Percentiles rank a stretch among this genome's conserved stretches.
phyloP scores from a whole-genome alignment of 1,140 invertebrate genomes.

The Heliconius nattereri region DNA sequence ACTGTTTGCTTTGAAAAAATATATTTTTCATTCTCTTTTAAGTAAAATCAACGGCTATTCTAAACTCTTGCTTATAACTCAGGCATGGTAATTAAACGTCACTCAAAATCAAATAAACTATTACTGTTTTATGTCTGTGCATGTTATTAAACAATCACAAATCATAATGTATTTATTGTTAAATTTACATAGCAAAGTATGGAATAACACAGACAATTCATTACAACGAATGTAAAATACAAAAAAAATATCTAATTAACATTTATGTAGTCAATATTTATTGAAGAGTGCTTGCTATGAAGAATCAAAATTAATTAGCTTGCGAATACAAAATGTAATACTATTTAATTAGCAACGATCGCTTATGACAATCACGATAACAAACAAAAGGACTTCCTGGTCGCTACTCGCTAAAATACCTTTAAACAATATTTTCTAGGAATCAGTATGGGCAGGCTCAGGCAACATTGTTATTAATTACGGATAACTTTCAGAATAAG shows the following conservation, averaged over 20 bases:
- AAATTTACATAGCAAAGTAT: not conserved
- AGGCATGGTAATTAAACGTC: not conserved
- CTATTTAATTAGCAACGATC: not conserved
- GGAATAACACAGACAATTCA: not conserved
- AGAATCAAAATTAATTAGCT: not conserved
- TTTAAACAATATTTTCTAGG: not conserved
- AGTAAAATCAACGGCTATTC: not conserved
- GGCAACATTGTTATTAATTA: constrained; percentile 35
- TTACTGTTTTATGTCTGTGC: not conserved
- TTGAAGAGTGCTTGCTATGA: not conserved
- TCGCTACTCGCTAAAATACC: not conserved
- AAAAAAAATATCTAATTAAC: too few relatives aligned
- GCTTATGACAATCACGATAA: not conserved
- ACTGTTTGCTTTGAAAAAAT: constrained; percentile 3
- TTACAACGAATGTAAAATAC: not conserved
- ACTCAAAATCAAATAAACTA: not conserved
- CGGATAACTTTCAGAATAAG: constrained; percentile 46
- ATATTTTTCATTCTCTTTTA: not conserved
- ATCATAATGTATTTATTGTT: not conserved
- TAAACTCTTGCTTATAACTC: not conserved
- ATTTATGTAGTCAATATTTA: too few relatives aligned
- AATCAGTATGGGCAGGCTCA: constrained; percentile 15
- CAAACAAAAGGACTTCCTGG: not conserved
- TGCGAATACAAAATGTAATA: not conserved
- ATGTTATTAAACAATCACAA: not conserved